Conservation (phyloP, 2,888 invertebrate genomes). For the Pristionchus mayeri region DNA sequence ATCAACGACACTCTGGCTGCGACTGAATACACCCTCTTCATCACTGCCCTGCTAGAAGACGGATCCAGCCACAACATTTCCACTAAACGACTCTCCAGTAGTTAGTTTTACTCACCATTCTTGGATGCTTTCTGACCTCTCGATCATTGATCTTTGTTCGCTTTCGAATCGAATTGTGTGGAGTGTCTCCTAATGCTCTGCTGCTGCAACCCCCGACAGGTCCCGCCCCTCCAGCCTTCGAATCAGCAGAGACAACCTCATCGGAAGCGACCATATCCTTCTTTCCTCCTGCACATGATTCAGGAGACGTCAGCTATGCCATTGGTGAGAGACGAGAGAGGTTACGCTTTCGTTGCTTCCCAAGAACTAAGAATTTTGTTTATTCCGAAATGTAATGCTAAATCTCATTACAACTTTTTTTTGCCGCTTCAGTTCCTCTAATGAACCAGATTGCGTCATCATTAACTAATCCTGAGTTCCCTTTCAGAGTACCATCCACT, state of each 20-base stretch:
- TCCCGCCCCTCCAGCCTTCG: conserved; percentile 67
- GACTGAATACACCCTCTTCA: conserved; percentile 68
- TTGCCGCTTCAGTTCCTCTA: background rate
- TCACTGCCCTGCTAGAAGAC: conserved; percentile 65
- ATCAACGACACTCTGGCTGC: conserved; percentile 71
- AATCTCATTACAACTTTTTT: background rate
- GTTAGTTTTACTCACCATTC: conserved; percentile 58
- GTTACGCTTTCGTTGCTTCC: background rate
- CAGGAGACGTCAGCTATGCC: conserved; percentile 4
- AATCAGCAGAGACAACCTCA: conserved; percentile 66
- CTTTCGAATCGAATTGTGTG: too few species aligned
- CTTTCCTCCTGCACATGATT: conserved; percentile 61
- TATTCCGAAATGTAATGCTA: background rate
- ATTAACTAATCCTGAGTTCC: background rate
- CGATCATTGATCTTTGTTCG: too few species aligned
- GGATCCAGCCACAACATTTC: conserved; percentile 62
- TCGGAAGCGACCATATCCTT: conserved; percentile 70
- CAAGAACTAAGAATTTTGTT: background rate
- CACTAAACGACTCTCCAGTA: conserved; percentile 63
- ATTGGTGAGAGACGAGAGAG: conserved; percentile 29
- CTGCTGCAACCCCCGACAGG: conserved; percentile 54
- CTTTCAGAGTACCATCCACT: conserved; percentile 68
- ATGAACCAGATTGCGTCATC: background rate
- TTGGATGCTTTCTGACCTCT: too few species aligned
- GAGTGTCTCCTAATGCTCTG: background rate